Evolutionary conservation across 2,113 vertebrate species (phyloP).

Genomic region (Delphinus delphis): DNA sequence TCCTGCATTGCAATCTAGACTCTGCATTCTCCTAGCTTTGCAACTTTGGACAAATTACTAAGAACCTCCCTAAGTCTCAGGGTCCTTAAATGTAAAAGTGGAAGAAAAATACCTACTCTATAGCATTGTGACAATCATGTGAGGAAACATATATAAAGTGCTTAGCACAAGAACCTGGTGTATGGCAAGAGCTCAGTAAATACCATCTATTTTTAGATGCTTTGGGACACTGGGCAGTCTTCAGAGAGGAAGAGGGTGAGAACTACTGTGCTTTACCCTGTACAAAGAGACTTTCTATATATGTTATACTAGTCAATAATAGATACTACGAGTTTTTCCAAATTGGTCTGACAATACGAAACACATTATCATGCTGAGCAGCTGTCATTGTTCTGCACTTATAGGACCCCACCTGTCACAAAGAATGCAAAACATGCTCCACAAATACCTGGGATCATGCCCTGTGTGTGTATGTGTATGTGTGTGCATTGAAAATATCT

Average conservation of each 20-base stretch:
- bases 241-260: neutral
- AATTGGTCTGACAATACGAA: constrained; percentile 77
- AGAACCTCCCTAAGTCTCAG: neutral
- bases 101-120: neutral
- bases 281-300: constrained; percentile 18
- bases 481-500: constrained; percentile 10
- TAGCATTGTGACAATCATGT: neutral
- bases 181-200: neutral
- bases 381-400: constrained; percentile 83
- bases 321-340: constrained; percentile 74
- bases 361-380: constrained; percentile 76
- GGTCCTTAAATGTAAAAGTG: neutral
- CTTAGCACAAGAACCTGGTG: neutral
- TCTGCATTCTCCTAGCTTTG: neutral
- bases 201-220: neutral
- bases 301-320: constrained; percentile 63
- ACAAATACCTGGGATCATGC: constrained; percentile 61
- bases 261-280: neutral
- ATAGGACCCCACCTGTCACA: constrained; percentile 82
- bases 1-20: neutral
- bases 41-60: neutral
- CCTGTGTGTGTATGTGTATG: neutral
- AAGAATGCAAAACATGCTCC: constrained; percentile 82
- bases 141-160: neutral
- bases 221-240: neutral